Evolutionary conservation across 2,113 vertebrate species (phyloP), one percentile per base, ranked within the genome.

Genomic region (Seriola aureovittata): DNA sequence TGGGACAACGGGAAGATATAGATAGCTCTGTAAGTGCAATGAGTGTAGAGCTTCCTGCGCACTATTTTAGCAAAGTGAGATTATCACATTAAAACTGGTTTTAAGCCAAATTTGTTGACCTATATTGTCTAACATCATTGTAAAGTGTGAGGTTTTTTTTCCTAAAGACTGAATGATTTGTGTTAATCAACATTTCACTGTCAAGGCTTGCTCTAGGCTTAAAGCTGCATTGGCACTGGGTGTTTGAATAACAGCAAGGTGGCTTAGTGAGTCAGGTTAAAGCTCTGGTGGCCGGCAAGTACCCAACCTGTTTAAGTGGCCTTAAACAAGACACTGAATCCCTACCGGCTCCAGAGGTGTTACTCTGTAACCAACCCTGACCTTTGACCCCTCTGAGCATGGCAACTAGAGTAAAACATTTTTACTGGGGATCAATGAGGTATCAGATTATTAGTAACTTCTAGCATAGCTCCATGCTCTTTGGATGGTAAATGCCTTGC

Each of bases 401-500:
- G 8, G 46, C 79, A 71, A 59, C 60, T 50, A 48, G 6, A 59
- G 62, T 65, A 55, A 85, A 77, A 57, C 70, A 69, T 79, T 80
- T 85, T 85, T 81, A 64, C 21, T 63, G 72, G 52, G 23, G 52
- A 71, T 85, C 58, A 75, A 71, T 60, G 59, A 62, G 54, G 64
- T 75, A 71, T 85, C 83, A 78, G 70, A 71, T 86, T 79, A 88
- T 82, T 44, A 58, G 38, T 62, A 71, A 63, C 62, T 57, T 58
- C 60, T n/a, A 48, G 10, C 38, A 21, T 34, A 66, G 64, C 38
- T 5, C 13, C 36, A 25, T 70, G 65, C 59, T 78, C 42, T 84
- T 48, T 60, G 62, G 69, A 88, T 78, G 21, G 64, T 75, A 85
- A 89, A 90, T 71, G 68, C 77, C 62, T 87, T 72, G 55, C 66